Conservation (phyloP, 2,888 invertebrate species). For the Heteromyza rotundicornis region DNA sequence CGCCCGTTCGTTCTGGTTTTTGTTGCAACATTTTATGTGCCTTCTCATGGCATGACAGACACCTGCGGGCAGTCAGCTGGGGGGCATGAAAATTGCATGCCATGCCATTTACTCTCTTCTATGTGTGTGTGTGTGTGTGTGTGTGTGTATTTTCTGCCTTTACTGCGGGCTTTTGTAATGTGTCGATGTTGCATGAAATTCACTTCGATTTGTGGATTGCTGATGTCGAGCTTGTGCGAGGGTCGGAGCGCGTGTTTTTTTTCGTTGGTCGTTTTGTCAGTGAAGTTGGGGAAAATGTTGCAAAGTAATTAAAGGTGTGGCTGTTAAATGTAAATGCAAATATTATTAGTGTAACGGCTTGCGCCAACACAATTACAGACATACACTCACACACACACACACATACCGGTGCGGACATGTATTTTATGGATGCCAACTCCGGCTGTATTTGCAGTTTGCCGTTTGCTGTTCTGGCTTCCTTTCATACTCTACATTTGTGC, state of each 20-base stretch:
- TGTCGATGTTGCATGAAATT: constrained; percentile 2
- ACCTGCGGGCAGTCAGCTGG: background rate
- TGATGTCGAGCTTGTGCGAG: background rate
- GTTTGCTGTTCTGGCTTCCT: background rate
- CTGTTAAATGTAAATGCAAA: constrained; percentile 40
- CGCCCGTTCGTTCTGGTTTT: background rate
- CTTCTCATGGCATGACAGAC: background rate
- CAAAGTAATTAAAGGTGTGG: constrained; percentile 41
- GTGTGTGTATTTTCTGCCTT: background rate
- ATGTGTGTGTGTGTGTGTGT: background rate
- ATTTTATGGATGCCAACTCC: constrained; percentile 6
- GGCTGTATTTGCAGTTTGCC: background rate
- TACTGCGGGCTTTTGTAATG: background rate
- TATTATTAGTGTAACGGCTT: constrained; percentile 37
- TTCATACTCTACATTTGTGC: background rate
- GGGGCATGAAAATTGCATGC: background rate
- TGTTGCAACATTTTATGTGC: background rate
- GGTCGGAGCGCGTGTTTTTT: too few relatives aligned
- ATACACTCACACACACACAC: constrained; percentile 6
- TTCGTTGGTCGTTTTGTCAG: background rate
- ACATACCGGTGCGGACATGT: background rate
- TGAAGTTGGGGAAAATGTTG: constrained; percentile 27
- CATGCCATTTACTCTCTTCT: background rate
- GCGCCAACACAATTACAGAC: constrained; percentile 25
- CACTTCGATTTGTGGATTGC: background rate